Base-by-base conservation (phyloP, 2,888 invertebrate species). In the Gymnosoma rotundatum region DNA sequence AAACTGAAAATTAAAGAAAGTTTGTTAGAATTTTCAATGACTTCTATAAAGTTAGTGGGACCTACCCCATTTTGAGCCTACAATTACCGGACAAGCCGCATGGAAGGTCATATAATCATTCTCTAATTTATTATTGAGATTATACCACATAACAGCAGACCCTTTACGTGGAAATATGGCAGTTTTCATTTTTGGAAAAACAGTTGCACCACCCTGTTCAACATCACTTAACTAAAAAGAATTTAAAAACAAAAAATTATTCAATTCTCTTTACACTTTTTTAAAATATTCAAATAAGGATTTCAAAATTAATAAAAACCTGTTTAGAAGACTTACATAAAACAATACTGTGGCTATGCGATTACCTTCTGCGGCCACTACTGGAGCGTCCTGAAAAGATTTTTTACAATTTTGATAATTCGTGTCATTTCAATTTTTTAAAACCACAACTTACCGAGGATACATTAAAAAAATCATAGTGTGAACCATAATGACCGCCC, bases 191-290 rank as follows among this genome's bases (percentile, higher is more conserved):
- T 95, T 94, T 0, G 98, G 98, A 92, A 99, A 99, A 10, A 99
- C 99, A 0, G 99, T 99, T 7, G 98, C 98, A 14, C 99, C 99
- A 0, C 99, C 99, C 91, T 98, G 98, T 45, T 96, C 95, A 14
- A 99, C 99, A 90, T 99, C 98, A 78, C 96, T 96, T 96, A 99
- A 96, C 98, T 99, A 88, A 18, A 54, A 18, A 42, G 0, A 16
- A 89, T 1, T 20, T 52, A 3, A 2, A n/a, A 12, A 14, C 7
- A 52, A 52, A 7, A 32, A 32, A 32, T 32, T 5, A n/a, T n/a
- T n/a, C n/a, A n/a, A n/a, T n/a, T n/a, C n/a, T 32, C 6, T 7
- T 8, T 7, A 8, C 2, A 32, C 5, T 7, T 32, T 5, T 7
- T 32, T 5, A 32, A 7, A 32, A 6, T 32, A 32, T 42, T 42